Base-by-base conservation (phyloP, 2,113 vertebrate species). In the Cyrtonyx montezumae region DNA sequence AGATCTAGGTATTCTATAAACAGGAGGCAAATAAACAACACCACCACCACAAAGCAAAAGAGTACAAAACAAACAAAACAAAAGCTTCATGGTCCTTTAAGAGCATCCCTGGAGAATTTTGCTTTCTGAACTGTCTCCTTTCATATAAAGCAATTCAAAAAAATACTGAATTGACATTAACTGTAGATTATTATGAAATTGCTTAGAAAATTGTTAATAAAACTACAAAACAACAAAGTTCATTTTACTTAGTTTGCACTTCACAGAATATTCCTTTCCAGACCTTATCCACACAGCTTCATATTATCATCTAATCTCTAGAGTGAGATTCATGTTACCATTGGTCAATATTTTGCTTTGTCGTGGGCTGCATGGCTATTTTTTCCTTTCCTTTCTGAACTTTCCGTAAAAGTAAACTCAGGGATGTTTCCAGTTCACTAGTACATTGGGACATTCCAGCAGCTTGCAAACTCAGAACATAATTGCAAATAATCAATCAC, bases 21-120 rank as follows among this genome's bases (percentile, higher is more conserved):
- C 1, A 5, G 3, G 9, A 22, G 6, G 8, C 3, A 4, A 19
- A 0, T 19, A 2, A 20, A 30, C 7, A 21, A 9, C 13, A 43
- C 19, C 43, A 21, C 22, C 6, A 13, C 6, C 6, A 32, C 53
- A 56, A 56, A 56, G 53, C 53, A 32, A 32, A 53, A 30, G 15
- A 53, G 28, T 26, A 51, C 13, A 53, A 48, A 25, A 0, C 25
- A 5, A 19, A 28, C 8, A 20, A 13, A 32, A 8, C 7, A 36
- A 0, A 22, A 51, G 6, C 22, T 22, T 65, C 26, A n/a, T 8
- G 4, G 5, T 77, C 34, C 43, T 79, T 59, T 65, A 65, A 45
- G 10, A 65, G 20, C 9, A 51, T 58, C 66, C 15, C n/a, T 48
- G n/a, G 25, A 81, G 15, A 84, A 1, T 7, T 62, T 80, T 87